Percentiles rank a stretch among this genome's conserved stretches.
Conservation (phyloP, 2,113 vertebrate genomes). For the Dipodomys merriami region DNA sequence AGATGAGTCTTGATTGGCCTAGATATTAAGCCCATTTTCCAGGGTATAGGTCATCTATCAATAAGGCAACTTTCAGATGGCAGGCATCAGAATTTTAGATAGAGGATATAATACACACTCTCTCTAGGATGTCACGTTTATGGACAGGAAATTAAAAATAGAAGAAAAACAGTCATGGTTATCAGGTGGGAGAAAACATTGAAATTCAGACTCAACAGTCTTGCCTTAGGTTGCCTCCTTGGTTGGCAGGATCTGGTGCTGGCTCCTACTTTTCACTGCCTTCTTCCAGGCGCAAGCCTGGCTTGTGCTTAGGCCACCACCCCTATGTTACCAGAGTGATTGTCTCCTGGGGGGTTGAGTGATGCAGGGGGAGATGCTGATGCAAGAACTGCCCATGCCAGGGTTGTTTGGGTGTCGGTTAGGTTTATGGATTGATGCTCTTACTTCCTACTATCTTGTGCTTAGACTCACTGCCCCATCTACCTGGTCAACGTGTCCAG, state of each 20-base stretch:
- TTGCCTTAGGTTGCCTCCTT: neutral
- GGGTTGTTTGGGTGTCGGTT: neutral
- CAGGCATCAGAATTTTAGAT: neutral
- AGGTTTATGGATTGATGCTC: neutral
- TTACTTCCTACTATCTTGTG: neutral
- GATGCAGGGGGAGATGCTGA: fast-evolving
- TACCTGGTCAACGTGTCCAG: constrained; percentile 98
- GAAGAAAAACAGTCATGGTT: neutral
- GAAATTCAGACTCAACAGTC: neutral
- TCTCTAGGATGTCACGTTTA: neutral
- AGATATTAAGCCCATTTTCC: neutral
- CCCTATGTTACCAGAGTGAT: neutral
- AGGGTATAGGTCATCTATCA: neutral
- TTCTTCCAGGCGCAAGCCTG: neutral
- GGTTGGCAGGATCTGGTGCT: neutral
- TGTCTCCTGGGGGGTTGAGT: neutral
- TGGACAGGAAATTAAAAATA: constrained; percentile 41
- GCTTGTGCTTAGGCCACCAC: neutral
- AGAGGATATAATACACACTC: neutral
- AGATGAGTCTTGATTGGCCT: neutral
- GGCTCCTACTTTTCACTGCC: neutral
- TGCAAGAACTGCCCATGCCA: fast-evolving
- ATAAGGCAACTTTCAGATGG: neutral
- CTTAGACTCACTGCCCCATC: constrained; percentile 94
- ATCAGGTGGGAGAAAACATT: neutral